Percentiles rank a stretch among this genome's conserved stretches.
These are phyloP conservation scores for Pristionchus arcanus DNA, from an alignment of 2,888 invertebrate genomes.

Conservation along the genomic window DNA sequence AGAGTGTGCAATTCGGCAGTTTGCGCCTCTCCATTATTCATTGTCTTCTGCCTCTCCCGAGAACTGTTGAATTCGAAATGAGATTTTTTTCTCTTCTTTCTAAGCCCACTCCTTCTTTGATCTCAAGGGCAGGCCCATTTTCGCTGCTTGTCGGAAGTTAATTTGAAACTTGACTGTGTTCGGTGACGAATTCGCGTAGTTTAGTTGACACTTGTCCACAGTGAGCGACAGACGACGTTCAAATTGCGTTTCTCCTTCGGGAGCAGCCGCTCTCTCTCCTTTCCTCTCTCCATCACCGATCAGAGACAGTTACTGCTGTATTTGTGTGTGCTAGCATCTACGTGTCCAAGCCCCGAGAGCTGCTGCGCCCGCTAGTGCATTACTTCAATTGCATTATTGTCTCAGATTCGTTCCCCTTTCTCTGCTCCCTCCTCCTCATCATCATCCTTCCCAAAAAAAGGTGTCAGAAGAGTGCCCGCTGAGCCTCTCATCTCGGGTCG, in stretches of 20 bases:
- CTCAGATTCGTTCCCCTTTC: background rate
- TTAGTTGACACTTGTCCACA: background rate
- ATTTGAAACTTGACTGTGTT: background rate
- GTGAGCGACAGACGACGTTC: slow-evolving; percentile 8
- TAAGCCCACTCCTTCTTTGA: background rate
- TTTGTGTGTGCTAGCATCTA: background rate
- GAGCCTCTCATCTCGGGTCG: slow-evolving; percentile 26
- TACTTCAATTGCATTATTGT: background rate
- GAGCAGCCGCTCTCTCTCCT: background rate
- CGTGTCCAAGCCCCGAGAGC: background rate
- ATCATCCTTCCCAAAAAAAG: background rate
- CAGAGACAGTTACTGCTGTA: background rate
- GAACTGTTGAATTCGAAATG: background rate
- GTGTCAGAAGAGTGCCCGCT: slow-evolving; percentile 30
- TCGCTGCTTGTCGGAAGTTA: background rate
- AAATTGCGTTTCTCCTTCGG: background rate
- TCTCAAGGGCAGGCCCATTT: background rate
- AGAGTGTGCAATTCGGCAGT: background rate
- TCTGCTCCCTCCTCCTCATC: background rate
- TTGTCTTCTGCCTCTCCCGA: background rate
- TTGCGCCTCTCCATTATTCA: slow-evolving; percentile 22
- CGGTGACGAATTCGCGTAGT: background rate
- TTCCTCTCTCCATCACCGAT: background rate
- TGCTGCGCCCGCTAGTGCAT: background rate
- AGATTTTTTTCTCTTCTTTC: background rate